phyloP scores from a whole-genome alignment of 2,113 vertebrate species.

The Platysteira castanea region DNA sequence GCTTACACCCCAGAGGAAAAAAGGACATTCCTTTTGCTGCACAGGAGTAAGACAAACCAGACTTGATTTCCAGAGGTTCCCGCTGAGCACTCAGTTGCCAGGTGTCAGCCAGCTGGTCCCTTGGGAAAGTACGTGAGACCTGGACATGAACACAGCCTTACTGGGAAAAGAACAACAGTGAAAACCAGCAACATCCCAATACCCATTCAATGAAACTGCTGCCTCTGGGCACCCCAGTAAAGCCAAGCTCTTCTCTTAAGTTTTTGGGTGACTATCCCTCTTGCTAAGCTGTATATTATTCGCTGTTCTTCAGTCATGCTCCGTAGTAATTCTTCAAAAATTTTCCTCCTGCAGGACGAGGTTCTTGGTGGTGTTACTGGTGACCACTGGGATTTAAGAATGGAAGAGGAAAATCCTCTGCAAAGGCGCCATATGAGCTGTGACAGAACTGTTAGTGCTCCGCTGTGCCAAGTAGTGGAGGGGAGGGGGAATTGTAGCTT shows the following conservation, averaged over 20 bases:
- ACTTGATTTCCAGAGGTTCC: neutral
- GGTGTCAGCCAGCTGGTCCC: fast-evolving
- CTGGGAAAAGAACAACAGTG: neutral
- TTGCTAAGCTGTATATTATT: neutral
- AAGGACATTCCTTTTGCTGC: neutral
- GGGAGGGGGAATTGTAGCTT: neutral
- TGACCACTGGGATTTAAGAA: neutral
- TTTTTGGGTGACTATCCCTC: fast-evolving
- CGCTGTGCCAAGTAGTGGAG: neutral
- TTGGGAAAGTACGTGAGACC: neutral
- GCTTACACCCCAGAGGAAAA: neutral
- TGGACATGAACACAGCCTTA: neutral
- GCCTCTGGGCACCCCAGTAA: neutral
- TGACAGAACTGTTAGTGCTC: neutral
- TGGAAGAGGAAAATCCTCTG: neutral
- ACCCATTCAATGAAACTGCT: neutral
- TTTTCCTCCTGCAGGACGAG: neutral
- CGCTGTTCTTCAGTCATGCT: neutral
- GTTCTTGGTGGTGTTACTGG: neutral
- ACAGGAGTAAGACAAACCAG: neutral
- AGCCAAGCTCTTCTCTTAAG: neutral
- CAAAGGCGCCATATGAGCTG: neutral
- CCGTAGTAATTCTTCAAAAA: neutral
- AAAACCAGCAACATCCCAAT: neutral
- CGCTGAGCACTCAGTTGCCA: neutral